Base-by-base conservation (phyloP, 2,888 invertebrate species). In the Euzetes globulus region DNA sequence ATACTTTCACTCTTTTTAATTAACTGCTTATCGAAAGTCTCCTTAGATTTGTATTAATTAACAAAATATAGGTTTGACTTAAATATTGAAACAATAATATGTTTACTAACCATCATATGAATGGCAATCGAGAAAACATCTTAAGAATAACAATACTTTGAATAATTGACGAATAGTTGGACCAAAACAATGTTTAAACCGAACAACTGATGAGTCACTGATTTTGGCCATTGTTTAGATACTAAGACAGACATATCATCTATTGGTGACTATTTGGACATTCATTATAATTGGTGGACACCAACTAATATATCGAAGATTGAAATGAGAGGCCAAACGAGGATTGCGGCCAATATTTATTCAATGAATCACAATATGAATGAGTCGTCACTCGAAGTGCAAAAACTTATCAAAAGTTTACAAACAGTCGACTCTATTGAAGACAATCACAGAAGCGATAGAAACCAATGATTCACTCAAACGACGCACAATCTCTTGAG, bases 401-500 rank as follows among this genome's bases (percentile, higher is more conserved):
- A 41, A 7, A 52, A 52, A 52, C 52, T 52, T 22, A 52, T 19
- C 25, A 60, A 60, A 60, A 60, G 60, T 60, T 60, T 22, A 60
- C 27, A 27, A 25, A 60, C 25, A 60, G 29, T 29, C 25, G 19
- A 22, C 17, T 22, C 25, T 27, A 19, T 15, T 50, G 50, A 50
- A 50, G 50, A 50, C 50, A 50, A 50, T 50, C n/a, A 50, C 50
- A 19, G 41, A 50, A 50, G n/a, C 19, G 47, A 50, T 2, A n/a
- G 19, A 50, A 50, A 9, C 50, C 3, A 33, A 15, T n/a, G 15
- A 47, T 47, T 15, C 3, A 47, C n/a, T 47, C 47, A 60, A 22
- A 60, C 60, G 25, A 60, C 60, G 60, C 60, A 60, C 19, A 60
- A 60, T 60, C 60, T 60, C 60, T 60, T 60, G 19, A 50, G 19